Evolutionary conservation across 2,888 invertebrate species (phyloP), one percentile per base, ranked within the genome.

Genomic region (Eumerus sabulonum): DNA sequence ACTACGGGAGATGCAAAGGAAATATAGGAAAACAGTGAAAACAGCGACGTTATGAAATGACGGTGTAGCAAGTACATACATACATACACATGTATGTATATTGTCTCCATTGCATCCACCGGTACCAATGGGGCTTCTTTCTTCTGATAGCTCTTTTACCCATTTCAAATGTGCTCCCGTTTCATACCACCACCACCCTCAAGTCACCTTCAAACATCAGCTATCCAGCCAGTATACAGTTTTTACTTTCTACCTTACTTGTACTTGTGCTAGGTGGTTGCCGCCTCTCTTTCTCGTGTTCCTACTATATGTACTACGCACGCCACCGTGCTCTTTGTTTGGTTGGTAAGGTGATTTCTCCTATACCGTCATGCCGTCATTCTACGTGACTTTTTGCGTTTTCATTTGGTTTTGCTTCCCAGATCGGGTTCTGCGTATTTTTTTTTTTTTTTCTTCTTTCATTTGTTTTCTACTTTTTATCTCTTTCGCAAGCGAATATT

Each of bases 381-480:
- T 14, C 35, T 67, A 77, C 72, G 67, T 77, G 77, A 72, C 72
- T 72, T 77, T 76, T 72, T 72, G 72, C 72, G 67, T 72, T 77
- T 71, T 71, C 60, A 57, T 66, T 66, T 76, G 44, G 59, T 63
- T 51, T 66, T n/a, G 50, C 40, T 40, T 11, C 12, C 40, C 27
- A 27, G 64, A 48, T 76, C 44, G 60, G 47, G 38, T 63, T 12
- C 27, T 42, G 35, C 36, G 44, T 48, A 48, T 14, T 57, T 16
- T 53, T 38, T 53, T 11, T n/a, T 12, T 14, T 57, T 16, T 53
- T 38, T 53, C 9, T n/a, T 12, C 50, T 72, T 18, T 36, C 67
- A 59, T 71, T 66, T 57, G 72, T 62, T 77, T 66, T 60, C 66
- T 64, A 56, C 60, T 47, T 62, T 62, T 68, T 56, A 68, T 68